phyloP scores from a whole-genome alignment of 2,113 vertebrate species.

The Istiophorus platypterus region DNA sequence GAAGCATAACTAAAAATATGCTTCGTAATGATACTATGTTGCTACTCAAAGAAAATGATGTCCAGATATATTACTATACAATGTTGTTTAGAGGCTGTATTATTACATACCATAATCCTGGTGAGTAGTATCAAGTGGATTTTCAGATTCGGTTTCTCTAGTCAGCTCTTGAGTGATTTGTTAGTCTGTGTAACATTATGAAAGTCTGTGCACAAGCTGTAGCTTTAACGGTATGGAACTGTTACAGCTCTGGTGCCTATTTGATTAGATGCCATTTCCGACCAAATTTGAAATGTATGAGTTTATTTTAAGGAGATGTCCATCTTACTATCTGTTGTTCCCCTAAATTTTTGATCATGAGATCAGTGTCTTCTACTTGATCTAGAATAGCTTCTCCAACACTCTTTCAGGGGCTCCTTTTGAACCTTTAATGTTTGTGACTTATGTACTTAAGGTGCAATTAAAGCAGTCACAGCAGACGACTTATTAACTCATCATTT shows the following conservation, averaged over 20 bases:
- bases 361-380: neutral
- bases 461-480: neutral
- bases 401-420: neutral
- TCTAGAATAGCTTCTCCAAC: neutral
- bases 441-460: neutral
- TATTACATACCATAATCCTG: neutral
- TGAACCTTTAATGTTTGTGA: neutral
- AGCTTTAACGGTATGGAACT: neutral
- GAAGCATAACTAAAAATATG: neutral
- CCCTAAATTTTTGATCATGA: neutral
- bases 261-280: slow-evolving; percentile 1
- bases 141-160: neutral
- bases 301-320: neutral
- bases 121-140: neutral
- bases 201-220: neutral
- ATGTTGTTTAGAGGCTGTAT: too few relatives aligned
- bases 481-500: neutral
- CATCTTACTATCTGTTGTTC: slow-evolving; percentile 6
- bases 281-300: neutral
- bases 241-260: neutral
- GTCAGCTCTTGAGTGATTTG: neutral
- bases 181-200: neutral
- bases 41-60: too few relatives aligned
- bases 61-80: too few relatives aligned
- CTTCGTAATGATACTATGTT: too few relatives aligned